Percentiles rank a stretch among this genome's conserved stretches.
These are phyloP conservation scores for Thaumetopoea pityocampa DNA, from an alignment of 1,140 invertebrate genomes.

Conservation along the genomic window DNA sequence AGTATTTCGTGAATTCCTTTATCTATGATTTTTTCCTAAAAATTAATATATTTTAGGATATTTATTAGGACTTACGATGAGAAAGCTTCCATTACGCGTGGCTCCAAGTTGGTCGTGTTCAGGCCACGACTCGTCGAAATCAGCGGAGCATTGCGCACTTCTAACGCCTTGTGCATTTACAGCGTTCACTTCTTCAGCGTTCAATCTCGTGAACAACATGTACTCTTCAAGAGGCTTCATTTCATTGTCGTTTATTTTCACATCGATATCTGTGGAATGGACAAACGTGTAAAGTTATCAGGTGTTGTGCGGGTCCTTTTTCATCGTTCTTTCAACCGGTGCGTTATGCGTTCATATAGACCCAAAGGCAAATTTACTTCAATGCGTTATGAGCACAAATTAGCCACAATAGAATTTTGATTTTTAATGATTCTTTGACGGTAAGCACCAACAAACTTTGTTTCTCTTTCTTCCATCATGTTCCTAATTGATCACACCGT, in stretches of 20 bases:
- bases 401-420: too few species aligned
- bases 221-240: conserved; percentile 93
- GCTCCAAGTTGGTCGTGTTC: conserved; percentile 47
- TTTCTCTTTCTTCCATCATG: too few species aligned
- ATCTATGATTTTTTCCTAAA: too few species aligned
- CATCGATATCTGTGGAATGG: conserved; percentile 83
- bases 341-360: too few species aligned
- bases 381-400: too few species aligned
- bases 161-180: conserved; percentile 89
- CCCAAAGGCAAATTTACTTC: too few species aligned
- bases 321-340: too few species aligned
- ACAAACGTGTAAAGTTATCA: too few species aligned
- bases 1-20: conserved; percentile 1
- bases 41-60: neutral
- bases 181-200: conserved; percentile 86
- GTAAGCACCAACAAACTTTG: too few species aligned
- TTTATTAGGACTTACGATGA: conserved; percentile 40
- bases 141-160: conserved; percentile 86
- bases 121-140: conserved; percentile 79
- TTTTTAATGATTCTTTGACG: too few species aligned
- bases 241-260: conserved; percentile 85
- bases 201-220: conserved; percentile 89
- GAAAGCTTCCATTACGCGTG: conserved; percentile 64
- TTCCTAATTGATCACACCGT: too few species aligned
- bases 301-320: too few species aligned